Conservation (phyloP, 2,888 invertebrate species). For the Acanthosepion esculentum region DNA sequence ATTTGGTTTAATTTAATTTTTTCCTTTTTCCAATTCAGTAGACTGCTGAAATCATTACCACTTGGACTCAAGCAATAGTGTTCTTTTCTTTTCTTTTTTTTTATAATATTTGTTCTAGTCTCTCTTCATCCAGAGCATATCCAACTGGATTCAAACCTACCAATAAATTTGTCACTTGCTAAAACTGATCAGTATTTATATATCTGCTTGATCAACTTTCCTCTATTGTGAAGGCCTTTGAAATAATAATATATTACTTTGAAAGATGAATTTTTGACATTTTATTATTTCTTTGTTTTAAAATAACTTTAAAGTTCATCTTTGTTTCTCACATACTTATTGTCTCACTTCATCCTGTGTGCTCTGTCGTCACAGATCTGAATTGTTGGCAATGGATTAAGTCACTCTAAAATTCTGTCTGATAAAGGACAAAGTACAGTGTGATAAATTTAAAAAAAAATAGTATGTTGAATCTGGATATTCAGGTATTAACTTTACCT, state of each 20-base stretch:
- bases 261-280: too few relatives aligned
- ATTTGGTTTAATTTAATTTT: neutral
- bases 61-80: constrained; percentile 13
- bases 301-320: neutral
- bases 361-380: neutral
- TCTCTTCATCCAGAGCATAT: neutral
- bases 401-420: neutral
- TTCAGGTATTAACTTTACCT: neutral
- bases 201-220: neutral
- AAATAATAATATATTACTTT: too few relatives aligned
- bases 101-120: neutral
- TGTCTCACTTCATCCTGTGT: neutral
- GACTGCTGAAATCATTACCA: neutral
- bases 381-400: neutral
- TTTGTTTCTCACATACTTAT: neutral
- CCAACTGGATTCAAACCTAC: neutral
- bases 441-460: neutral
- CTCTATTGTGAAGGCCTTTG: neutral
- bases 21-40: neutral
- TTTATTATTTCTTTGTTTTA: too few relatives aligned
- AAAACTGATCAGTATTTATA: neutral
- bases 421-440: neutral
- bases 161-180: neutral
- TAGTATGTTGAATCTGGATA: neutral
- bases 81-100: neutral